Conservation (phyloP, 37 sponge, comb jelly and placozoan species). For the Mnemiopsis leidyi region DNA sequence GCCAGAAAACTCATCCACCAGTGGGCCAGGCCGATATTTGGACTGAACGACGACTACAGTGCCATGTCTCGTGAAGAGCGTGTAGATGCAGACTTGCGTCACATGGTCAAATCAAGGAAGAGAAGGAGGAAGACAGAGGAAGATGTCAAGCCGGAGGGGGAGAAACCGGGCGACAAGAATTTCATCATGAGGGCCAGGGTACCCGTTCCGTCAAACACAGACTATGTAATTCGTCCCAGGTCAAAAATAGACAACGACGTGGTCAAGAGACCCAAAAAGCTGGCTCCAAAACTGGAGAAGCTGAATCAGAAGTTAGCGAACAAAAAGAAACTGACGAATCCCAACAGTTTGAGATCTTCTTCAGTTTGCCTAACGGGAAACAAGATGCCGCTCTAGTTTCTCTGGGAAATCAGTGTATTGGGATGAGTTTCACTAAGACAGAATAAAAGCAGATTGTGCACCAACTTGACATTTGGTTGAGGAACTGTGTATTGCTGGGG, state of each 20-base stretch:
- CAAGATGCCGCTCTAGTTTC: constrained; percentile 37
- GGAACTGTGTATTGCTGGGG: too few relatives aligned
- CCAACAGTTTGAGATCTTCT: constrained; percentile 30
- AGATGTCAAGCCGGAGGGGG: constrained; percentile 42
- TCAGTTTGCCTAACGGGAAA: constrained; percentile 49
- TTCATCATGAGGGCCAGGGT: constrained; percentile 91
- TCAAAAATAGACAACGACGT: constrained; percentile 77
- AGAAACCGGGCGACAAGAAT: constrained; percentile 95
- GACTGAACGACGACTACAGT: constrained; percentile 86
- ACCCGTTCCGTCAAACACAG: constrained; percentile 90
- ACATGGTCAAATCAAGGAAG: constrained; percentile 69
- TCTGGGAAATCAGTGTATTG: too few relatives aligned
- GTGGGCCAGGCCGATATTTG: constrained; percentile 98
- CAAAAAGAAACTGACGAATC: constrained; percentile 48
- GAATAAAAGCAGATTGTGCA: too few relatives aligned
- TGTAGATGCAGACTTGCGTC: constrained; percentile 80
- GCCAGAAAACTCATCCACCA: constrained; percentile 91
- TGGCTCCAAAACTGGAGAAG: constrained; percentile 1
- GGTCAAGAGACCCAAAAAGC: neutral
- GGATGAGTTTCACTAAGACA: too few relatives aligned
- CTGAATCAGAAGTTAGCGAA: neutral
- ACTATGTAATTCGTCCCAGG: constrained; percentile 91
- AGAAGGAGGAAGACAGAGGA: constrained; percentile 64
- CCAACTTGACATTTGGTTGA: too few relatives aligned
- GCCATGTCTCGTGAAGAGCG: constrained; percentile 85